A percentile compares a stretch with the other conserved stretches of the same genome.
These are phyloP conservation scores for Pomatostomus ruficeps DNA, from an alignment of 2,113 vertebrate species.

Conservation along the genomic window DNA sequence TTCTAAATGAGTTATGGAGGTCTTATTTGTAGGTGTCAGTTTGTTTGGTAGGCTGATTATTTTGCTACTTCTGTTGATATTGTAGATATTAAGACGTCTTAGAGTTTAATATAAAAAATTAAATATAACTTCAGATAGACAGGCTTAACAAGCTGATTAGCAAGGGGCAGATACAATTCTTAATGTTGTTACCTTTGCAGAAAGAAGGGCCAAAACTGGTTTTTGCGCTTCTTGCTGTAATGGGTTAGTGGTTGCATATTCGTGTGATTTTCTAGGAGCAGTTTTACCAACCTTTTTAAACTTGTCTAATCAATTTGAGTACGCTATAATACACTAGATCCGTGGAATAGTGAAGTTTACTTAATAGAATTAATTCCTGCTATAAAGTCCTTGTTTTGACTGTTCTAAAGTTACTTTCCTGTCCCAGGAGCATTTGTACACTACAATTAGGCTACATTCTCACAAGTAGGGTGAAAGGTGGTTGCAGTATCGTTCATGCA, in stretches of 20 bases:
- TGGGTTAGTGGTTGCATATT: fast-evolving
- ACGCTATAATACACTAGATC: background rate
- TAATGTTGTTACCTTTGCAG: background rate
- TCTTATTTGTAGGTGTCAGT: background rate
- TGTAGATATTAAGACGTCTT: background rate
- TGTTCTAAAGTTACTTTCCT: background rate
- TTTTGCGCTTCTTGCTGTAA: background rate
- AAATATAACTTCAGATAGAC: background rate
- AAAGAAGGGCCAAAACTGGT: background rate
- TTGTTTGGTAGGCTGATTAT: background rate
- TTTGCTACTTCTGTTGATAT: background rate
- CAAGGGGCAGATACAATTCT: background rate
- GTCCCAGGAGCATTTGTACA: background rate
- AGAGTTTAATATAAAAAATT: background rate
- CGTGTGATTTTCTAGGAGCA: background rate
- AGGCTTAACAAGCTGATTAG: background rate
- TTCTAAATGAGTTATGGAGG: background rate
- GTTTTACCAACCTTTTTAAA: background rate
- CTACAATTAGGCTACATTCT: background rate
- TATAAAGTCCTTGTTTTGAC: background rate
- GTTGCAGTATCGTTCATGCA: background rate
- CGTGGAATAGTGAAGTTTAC: background rate
- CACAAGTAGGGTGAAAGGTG: background rate
- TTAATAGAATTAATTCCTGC: background rate
- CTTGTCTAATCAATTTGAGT: background rate